Conservation (phyloP, 2,113 vertebrate genomes). For the Ursus arctos region DNA sequence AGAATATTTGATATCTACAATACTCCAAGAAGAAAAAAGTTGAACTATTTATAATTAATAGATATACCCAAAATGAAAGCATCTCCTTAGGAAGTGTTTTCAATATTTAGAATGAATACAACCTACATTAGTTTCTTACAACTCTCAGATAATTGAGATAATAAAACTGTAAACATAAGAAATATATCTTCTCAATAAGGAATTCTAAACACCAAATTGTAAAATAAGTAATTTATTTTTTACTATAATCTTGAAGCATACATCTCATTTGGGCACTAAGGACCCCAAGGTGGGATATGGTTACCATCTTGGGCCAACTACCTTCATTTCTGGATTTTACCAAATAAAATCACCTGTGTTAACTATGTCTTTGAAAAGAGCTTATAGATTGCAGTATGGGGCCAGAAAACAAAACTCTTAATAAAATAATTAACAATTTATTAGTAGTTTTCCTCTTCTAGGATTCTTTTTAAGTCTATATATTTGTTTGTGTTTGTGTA, state of each 20-base stretch:
- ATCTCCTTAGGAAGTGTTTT: neutral
- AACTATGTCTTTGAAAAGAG: neutral
- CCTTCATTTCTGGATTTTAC: neutral
- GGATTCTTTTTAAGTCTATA: neutral
- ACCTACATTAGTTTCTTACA: neutral
- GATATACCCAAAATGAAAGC: neutral
- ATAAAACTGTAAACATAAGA: neutral
- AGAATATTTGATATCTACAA: neutral
- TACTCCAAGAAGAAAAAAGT: neutral
- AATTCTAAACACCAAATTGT: neutral
- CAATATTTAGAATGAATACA: neutral
- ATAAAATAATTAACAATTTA: neutral
- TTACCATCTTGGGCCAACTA: neutral
- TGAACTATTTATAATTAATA: conserved; percentile 15
- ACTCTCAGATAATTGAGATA: neutral
- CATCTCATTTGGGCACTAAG: neutral
- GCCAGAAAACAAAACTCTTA: neutral
- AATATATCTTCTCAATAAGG: neutral
- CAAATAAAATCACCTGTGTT: neutral
- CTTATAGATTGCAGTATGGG: neutral
- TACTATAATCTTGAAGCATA: neutral
- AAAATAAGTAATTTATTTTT: neutral
- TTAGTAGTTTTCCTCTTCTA: neutral
- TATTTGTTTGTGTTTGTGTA: neutral
- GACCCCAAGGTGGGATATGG: neutral